phyloP scores from a whole-genome alignment of 1,140 invertebrate species.

The Leptinotarsa texana region DNA sequence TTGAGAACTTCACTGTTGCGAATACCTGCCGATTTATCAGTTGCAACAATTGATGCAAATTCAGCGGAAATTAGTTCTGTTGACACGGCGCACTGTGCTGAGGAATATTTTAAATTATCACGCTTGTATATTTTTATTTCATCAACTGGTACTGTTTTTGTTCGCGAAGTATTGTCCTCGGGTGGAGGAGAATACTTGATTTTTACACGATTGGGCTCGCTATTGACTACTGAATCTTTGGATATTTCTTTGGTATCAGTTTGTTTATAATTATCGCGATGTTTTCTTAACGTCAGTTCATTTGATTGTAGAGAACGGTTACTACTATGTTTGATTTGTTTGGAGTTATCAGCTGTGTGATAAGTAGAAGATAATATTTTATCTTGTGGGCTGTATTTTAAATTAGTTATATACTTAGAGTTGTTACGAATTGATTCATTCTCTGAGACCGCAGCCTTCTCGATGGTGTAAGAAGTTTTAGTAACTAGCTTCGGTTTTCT shows the following conservation, averaged over 20 bases:
- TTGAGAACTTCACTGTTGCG: slow-evolving; percentile 15
- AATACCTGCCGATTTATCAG: slow-evolving; percentile 17
- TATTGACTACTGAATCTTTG: slow-evolving; percentile 18
- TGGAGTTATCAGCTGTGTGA: slow-evolving; percentile 20
- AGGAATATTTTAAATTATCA: slow-evolving; percentile 32
- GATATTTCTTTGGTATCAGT: slow-evolving; percentile 18
- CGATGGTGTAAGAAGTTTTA: background rate
- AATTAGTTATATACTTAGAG: background rate
- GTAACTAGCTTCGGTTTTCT: background rate
- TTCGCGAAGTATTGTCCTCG: slow-evolving; percentile 16
- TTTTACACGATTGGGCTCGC: slow-evolving; percentile 26
- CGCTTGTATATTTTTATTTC: background rate
- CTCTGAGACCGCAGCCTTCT: background rate
- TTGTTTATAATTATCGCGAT: slow-evolving; percentile 17
- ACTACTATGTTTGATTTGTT: slow-evolving; percentile 9
- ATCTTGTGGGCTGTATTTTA: slow-evolving; percentile 9
- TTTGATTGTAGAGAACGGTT: background rate
- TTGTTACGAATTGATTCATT: background rate
- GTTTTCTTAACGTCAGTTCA: slow-evolving; percentile 35
- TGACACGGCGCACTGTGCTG: slow-evolving; percentile 39
- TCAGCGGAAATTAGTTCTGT: slow-evolving; percentile 11
- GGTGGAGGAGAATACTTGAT: slow-evolving; percentile 40
- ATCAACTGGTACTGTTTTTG: background rate
- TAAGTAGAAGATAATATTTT: slow-evolving; percentile 25
- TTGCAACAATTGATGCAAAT: slow-evolving; percentile 14